These are phyloP conservation scores for Eilema caniola DNA, from an alignment of 2,888 invertebrate genomes.

Conservation along the genomic window DNA sequence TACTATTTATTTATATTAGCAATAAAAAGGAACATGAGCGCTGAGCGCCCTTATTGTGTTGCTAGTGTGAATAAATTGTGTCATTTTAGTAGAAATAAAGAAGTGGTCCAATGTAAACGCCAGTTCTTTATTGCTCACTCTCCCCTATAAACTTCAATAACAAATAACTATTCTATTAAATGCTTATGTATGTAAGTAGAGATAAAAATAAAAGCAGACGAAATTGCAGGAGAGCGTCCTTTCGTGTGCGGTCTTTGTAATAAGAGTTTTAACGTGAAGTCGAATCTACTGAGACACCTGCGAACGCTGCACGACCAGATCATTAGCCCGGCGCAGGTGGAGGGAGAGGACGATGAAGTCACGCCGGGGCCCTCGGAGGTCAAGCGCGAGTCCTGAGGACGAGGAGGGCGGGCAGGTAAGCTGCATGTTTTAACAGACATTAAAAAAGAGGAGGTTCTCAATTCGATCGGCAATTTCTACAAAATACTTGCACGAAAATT, in stretches of 20 bases:
- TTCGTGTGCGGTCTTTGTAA: conserved; percentile 91
- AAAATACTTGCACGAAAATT: neutral
- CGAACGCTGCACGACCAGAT: conserved; percentile 92
- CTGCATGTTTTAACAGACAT: neutral
- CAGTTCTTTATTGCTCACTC: too few relatives aligned
- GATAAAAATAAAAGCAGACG: neutral
- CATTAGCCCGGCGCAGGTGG: conserved; percentile 67
- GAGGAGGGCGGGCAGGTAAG: conserved; percentile 81
- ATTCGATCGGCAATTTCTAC: too few relatives aligned
- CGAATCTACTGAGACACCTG: conserved; percentile 91
- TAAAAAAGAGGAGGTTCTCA: too few relatives aligned
- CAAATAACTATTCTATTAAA: neutral
- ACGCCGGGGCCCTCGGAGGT: conserved; percentile 63
- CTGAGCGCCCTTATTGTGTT: too few relatives aligned
- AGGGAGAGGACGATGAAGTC: conserved; percentile 61
- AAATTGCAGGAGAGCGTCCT: conserved; percentile 88
- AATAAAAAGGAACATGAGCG: too few relatives aligned
- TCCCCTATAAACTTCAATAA: too few relatives aligned
- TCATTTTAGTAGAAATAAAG: too few relatives aligned
- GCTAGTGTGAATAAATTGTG: too few relatives aligned
- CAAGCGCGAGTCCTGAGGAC: conserved; percentile 80
- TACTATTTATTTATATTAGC: too few relatives aligned
- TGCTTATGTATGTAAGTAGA: neutral
- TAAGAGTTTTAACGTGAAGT: conserved; percentile 93
- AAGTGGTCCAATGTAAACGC: too few relatives aligned